Evolutionary conservation across 1,140 invertebrate species (phyloP), one percentile per base, ranked within the genome.

Genomic region (Drosophila kanapiae): DNA sequence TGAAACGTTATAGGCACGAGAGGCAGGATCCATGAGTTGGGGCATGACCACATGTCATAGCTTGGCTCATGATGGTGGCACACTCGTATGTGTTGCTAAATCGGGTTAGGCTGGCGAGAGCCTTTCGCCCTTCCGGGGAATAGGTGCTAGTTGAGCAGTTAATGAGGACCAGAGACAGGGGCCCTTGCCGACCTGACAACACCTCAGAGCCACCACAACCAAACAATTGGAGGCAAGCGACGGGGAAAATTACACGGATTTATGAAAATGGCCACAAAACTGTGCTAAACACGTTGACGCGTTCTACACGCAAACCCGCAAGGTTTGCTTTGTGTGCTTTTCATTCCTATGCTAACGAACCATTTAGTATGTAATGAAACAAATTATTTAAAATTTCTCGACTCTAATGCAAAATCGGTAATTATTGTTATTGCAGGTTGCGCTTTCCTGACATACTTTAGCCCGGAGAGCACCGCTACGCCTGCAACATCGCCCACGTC

Each of bases 381-480:
- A 61, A 82, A 85, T 33, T 40, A 7, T n/a, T 31, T 64, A n/a
- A 33, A 40, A 10, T 29, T 13, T 23, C 23, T 23, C 23, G 23
- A 23, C 23, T 23, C 23, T 23, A 23, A 23, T 23, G 23, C 23
- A 23, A 23, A 23, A 23, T 23, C 11, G 0, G 8, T 40, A 42
- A n/a, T 61, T 13, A 23, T 23, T 47, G 9, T 68, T 23, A 31
- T 70, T 68, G 23, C 95, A 98, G 98, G 98, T 93, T 99, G 98
- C 95, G 98, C 98, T 91, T 99, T 99, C 95, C 95, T 99, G 93
- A 99, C 98, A 82, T 99, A 98, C 95, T 98, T 97, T 94, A 97
- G 96, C 93, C 96, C 97, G 93, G 98, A 99, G 93, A 98, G 97
- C 94, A 97, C 98, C 82, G 67, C 95, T 97, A 92, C 97, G 95